Conservation (phyloP, 2,888 invertebrate species). For the Maniola hyperantus region DNA sequence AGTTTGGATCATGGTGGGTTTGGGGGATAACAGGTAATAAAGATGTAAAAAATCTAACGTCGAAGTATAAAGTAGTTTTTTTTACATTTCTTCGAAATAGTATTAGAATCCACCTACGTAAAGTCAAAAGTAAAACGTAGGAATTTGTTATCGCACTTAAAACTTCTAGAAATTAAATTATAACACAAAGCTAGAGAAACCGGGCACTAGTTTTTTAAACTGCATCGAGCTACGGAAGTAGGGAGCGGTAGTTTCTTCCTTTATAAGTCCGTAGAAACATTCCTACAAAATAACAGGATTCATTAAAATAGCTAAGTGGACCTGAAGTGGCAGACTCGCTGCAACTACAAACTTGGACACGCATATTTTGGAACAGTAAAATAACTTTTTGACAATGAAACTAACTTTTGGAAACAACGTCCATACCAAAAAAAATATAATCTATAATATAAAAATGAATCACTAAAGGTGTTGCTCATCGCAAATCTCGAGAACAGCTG, state of each 20-base stretch:
- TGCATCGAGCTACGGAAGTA: slow-evolving; percentile 16
- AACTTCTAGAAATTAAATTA: slow-evolving; percentile 19
- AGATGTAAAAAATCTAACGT: too few relatives aligned
- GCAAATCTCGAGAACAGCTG: too few relatives aligned
- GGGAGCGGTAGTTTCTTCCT: slow-evolving; percentile 35
- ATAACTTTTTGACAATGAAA: background rate
- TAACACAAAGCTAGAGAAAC: slow-evolving; percentile 16
- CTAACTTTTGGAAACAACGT: background rate
- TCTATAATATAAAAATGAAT: too few relatives aligned
- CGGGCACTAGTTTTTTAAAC: slow-evolving; percentile 18
- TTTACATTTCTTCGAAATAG: too few relatives aligned
- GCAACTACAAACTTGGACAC: background rate
- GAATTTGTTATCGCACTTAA: background rate
- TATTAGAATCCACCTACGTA: too few relatives aligned
- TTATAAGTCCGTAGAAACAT: slow-evolving; percentile 40
- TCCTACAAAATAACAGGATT: slow-evolving; percentile 48
- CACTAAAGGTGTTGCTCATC: too few relatives aligned
- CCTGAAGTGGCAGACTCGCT: slow-evolving; percentile 20
- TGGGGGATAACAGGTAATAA: too few relatives aligned
- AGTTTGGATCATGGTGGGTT: too few relatives aligned
- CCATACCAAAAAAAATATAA: background rate
- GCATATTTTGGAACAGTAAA: background rate
- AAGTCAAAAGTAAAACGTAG: too few relatives aligned
- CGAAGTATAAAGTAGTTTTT: too few relatives aligned
- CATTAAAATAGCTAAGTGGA: slow-evolving; percentile 47